Evolutionary conservation across 2,888 invertebrate species (phyloP).

Genomic region (Archips crataeganus): DNA sequence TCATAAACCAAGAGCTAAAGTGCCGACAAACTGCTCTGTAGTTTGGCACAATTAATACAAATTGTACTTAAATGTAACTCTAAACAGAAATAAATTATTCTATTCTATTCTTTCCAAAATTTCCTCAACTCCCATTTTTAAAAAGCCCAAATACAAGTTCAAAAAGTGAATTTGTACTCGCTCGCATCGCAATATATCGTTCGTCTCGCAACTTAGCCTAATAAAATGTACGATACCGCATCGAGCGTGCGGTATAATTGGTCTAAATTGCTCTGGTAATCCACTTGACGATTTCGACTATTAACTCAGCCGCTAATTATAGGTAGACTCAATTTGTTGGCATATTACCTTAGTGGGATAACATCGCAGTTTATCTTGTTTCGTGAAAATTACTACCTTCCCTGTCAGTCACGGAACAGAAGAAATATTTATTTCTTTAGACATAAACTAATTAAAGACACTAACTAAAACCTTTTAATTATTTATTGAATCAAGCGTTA

Average conservation of each 20-base stretch:
- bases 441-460: too few species aligned
- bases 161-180: background rate
- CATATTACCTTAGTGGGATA: conserved; percentile 43
- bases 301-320: conserved; percentile 45
- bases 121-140: too few species aligned
- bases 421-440: too few species aligned
- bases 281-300: conserved; percentile 46
- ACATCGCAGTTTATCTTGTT: conserved; percentile 34
- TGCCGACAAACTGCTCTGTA: too few species aligned
- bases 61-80: too few species aligned
- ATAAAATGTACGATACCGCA: conserved; percentile 39
- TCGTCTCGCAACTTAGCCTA: conserved; percentile 16
- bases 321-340: conserved; percentile 45
- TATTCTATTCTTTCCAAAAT: too few species aligned
- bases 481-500: too few species aligned
- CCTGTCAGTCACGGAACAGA: conserved; percentile 3
- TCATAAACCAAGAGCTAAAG: too few species aligned
- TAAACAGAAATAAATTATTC: too few species aligned
- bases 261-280: conserved; percentile 45
- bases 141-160: background rate
- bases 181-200: conserved; percentile 5
- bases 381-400: conserved; percentile 28
- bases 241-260: conserved; percentile 38
- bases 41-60: too few species aligned
- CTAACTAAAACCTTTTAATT: too few species aligned